Evolutionary conservation across 2,113 vertebrate species (phyloP).

Genomic region (Amphiprion ocellaris): DNA sequence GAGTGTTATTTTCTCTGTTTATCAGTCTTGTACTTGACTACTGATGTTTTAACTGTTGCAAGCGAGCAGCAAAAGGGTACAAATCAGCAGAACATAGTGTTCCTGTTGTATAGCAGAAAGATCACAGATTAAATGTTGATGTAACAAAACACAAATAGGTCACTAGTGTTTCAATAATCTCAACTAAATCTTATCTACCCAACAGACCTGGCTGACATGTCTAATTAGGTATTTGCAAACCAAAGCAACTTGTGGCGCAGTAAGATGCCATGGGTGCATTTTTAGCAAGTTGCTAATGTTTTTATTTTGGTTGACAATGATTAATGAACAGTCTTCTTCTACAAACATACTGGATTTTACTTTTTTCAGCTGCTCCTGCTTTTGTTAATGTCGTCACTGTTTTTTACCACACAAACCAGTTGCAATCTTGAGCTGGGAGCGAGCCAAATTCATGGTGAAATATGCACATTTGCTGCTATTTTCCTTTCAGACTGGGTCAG

Average conservation of each 20-base stretch:
- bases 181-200: neutral
- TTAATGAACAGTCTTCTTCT: neutral
- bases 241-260: neutral
- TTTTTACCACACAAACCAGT: too few relatives aligned
- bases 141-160: neutral
- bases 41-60: neutral
- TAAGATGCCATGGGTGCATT: neutral
- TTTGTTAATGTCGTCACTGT: neutral
- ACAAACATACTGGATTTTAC: too few relatives aligned
- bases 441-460: neutral
- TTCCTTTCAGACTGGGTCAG: neutral
- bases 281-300: neutral
- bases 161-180: neutral
- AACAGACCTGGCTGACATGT: neutral
- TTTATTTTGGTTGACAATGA: conserved; percentile 6
- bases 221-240: neutral
- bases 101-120: neutral
- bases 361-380: neutral
- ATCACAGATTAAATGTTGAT: neutral
- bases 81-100: conserved; percentile 8
- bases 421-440: neutral
- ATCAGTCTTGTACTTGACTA: neutral
- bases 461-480: too few relatives aligned
- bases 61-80: neutral
- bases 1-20: neutral